Conservation (phyloP, 2,797 vertebrate genomes). For the Anguilla marmorata region DNA sequence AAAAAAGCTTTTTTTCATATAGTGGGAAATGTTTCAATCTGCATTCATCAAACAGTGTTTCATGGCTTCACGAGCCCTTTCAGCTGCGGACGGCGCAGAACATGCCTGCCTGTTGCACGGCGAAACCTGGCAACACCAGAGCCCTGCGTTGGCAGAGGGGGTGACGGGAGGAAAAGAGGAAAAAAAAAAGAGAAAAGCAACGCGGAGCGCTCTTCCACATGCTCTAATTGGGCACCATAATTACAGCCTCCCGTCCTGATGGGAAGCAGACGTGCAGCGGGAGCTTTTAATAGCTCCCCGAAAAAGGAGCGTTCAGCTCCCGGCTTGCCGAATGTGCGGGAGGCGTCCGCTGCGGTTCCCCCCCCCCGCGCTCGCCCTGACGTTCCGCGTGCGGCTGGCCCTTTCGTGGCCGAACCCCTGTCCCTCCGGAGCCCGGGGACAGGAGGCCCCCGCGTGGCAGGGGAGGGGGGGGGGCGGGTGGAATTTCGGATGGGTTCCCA, state of each 20-base stretch:
- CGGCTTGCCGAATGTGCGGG: slow-evolving; percentile 56
- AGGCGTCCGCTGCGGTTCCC: slow-evolving; percentile 48
- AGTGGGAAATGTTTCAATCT: slow-evolving; percentile 25
- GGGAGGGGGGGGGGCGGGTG: neutral
- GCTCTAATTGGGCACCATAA: slow-evolving; percentile 53
- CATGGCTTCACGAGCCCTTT: slow-evolving; percentile 11
- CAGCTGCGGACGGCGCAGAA: slow-evolving; percentile 17
- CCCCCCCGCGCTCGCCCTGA: slow-evolving; percentile 2
- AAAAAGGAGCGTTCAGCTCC: slow-evolving; percentile 37
- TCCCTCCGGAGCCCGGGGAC: neutral
- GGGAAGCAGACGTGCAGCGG: slow-evolving; percentile 52
- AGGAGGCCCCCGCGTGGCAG: neutral
- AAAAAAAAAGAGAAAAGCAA: slow-evolving; percentile 26
- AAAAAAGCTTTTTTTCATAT: slow-evolving; percentile 27
- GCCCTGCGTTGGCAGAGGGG: slow-evolving; percentile 42
- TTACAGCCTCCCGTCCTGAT: slow-evolving; percentile 60
- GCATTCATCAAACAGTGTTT: slow-evolving; percentile 21
- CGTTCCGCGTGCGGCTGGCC: neutral
- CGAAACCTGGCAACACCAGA: slow-evolving; percentile 43
- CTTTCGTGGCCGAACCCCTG: neutral
- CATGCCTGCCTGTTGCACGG: slow-evolving; percentile 32
- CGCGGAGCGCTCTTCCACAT: slow-evolving; percentile 41
- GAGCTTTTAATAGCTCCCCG: slow-evolving; percentile 53
- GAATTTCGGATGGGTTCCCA: neutral
- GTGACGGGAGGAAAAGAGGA: neutral